Conservation (phyloP, 2,888 invertebrate genomes). For the Synergus laeviventris region DNA sequence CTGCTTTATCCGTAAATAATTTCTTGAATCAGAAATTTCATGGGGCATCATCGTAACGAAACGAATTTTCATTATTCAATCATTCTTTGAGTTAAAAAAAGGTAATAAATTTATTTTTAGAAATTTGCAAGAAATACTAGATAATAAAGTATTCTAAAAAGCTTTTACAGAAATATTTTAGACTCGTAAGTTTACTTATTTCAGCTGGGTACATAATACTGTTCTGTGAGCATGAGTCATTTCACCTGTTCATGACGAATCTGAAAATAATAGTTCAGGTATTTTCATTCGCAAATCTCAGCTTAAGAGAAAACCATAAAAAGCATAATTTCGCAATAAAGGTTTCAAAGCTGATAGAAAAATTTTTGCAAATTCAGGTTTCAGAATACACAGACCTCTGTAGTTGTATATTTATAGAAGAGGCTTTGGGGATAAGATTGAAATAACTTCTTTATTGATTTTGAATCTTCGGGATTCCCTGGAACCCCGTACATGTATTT, state of each 20-base stretch:
- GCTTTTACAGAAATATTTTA: not conserved
- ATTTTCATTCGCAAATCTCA: not conserved
- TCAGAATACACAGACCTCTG: too few relatives aligned
- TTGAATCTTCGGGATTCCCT: constrained; percentile 11
- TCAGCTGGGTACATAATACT: not conserved
- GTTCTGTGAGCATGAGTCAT: not conserved
- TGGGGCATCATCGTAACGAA: constrained; percentile 2
- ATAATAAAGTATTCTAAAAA: not conserved
- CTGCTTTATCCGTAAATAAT: constrained; percentile 8
- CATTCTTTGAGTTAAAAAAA: not conserved
- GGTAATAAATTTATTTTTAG: not conserved
- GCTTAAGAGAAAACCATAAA: not conserved
- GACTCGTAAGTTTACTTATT: not conserved
- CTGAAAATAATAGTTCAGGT: not conserved
- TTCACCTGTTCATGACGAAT: not conserved
- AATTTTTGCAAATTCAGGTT: too few relatives aligned
- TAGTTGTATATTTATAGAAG: not conserved
- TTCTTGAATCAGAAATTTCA: not conserved
- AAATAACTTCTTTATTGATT: constrained; percentile 22
- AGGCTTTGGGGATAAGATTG: not conserved
- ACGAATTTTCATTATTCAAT: constrained; percentile 14
- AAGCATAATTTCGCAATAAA: not conserved
- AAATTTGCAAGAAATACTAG: too few relatives aligned
- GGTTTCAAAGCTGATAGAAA: too few relatives aligned
- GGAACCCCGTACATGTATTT: constrained; percentile 3